phyloP scores from a whole-genome alignment of 2,113 vertebrate species.

The Cariama cristata region DNA sequence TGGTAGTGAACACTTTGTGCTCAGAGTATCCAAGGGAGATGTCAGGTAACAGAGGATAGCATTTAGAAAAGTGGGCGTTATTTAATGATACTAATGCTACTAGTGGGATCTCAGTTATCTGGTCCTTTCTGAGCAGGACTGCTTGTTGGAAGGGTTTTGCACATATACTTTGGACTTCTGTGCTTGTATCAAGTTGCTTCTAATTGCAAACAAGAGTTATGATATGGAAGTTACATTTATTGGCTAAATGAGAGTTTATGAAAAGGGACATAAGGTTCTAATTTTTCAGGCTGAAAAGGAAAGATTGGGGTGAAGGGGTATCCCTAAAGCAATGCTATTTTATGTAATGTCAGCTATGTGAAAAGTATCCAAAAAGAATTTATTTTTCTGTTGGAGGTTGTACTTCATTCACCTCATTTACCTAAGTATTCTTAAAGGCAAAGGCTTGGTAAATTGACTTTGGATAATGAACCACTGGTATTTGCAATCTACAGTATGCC shows the following conservation, averaged over 20 bases:
- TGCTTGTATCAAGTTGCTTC: not conserved
- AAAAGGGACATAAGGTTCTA: not conserved
- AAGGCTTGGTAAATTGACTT: not conserved
- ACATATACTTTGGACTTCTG: not conserved
- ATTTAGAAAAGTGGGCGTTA: not conserved
- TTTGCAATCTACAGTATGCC: not conserved
- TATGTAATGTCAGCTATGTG: not conserved
- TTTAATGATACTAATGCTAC: not conserved
- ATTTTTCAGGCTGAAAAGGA: not conserved
- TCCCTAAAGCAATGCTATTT: not conserved
- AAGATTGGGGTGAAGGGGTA: not conserved
- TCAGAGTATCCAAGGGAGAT: fast-evolving
- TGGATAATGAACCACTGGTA: not conserved
- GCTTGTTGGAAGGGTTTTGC: not conserved
- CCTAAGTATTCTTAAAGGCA: not conserved
- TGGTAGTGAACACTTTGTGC: not conserved
- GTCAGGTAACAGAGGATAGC: not conserved
- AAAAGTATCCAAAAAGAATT: not conserved
- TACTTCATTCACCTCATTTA: not conserved
- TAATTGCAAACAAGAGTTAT: not conserved
- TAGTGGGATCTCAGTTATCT: not conserved
- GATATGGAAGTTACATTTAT: not conserved
- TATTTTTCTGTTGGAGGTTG: not conserved
- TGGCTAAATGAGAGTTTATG: not conserved
- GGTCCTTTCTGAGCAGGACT: not conserved